Evolutionary conservation across 1,140 invertebrate genomes (phyloP), one percentile per base, ranked within the genome.

Genomic region (Tetragonula clypearis): DNA sequence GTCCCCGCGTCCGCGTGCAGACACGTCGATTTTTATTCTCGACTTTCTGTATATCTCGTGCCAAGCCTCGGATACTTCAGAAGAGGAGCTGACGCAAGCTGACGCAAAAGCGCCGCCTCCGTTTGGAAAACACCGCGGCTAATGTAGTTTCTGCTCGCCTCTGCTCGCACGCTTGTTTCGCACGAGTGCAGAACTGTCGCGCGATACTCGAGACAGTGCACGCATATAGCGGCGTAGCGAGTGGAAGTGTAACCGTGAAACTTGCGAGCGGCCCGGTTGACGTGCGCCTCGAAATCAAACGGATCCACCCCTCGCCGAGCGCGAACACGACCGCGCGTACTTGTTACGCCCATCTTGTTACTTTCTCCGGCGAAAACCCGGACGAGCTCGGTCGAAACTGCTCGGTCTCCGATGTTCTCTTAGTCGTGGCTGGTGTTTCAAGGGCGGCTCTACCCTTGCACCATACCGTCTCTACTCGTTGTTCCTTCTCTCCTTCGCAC

Each of bases 11-110:
- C 76, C 73, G 56, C 82, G 81, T 12, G 62, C 87, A 87, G 81
- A 86, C 81, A 89, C 88, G 88, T 85, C 76, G 68, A 90, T 89
- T 90, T 90, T 90, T 90, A 90, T 88, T 86, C 85, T 41, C 85
- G 69, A 80, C 79, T 80, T 87, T 87, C 79, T 56, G 71, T 89
- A 89, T 89, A 89, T 90, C 85, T 74, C 75, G 85, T 84, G 79
- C 80, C 60, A 71, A 83, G 77, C 84, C 75, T 88, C 84, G 84
- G 79, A 75, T 84, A 65, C 75, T 86, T 80, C 62, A 71, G 77
- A 83, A 80, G 77, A 88, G 58, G n/a, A 88, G 69, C 79, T 80
- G 88, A 88, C 87, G 84, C 53, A 86, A 86, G 87, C 86, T 88
- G 87, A 88, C 79, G 84, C 77, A 65, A 86, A 89, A 73, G 82